Base-by-base conservation (phyloP, 2,888 invertebrate genomes). In the Rugalucina vietnamica region DNA sequence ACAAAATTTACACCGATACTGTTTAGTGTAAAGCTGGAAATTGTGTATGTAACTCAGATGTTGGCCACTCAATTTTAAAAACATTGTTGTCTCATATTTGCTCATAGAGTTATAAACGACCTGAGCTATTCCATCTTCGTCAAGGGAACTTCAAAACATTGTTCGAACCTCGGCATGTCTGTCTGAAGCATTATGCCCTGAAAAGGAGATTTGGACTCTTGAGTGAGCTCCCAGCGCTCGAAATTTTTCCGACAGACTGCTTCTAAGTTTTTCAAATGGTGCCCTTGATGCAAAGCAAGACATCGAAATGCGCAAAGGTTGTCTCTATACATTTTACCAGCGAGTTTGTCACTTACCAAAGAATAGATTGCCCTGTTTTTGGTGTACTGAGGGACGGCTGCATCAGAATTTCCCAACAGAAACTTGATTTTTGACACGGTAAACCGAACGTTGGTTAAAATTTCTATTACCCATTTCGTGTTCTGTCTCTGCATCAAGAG, bases 41-140 rank as follows among this genome's bases (percentile, higher is more conserved):
- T 34, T 74, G 18, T 43, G 43, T 12, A 82, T 74, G 57, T 78
- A 82, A 2, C 73, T 73, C 0, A 71, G 65, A 29, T 81, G 81
- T 21, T 77, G 54, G 21, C 60, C 73, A 37, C 72, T 43, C 36
- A 77, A 27, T 34, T 82, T 82, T 5, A 82, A 37, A 50, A 74
- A 24, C 43, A 82, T 54, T 1, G 73, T 82, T 1, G 73, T 70
- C 18, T 24, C 8, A 36, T 37, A 75, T 14, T 24, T 32, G 24
- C 37, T 37, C 3, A 34, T 39, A n/a, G n/a, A n/a, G n/a, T n/a
- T n/a, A n/a, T n/a, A n/a, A n/a, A n/a, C n/a, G n/a, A n/a, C n/a
- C 14, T 32, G 54, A 36, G 65, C 76, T 21, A 43, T 32, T 18
- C 54, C 70, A 57, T 82, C 76, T 39, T 74, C 54, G 0, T 71